Conservation (phyloP, 2,888 invertebrate species). For the Heteromyza rotundicornis region DNA sequence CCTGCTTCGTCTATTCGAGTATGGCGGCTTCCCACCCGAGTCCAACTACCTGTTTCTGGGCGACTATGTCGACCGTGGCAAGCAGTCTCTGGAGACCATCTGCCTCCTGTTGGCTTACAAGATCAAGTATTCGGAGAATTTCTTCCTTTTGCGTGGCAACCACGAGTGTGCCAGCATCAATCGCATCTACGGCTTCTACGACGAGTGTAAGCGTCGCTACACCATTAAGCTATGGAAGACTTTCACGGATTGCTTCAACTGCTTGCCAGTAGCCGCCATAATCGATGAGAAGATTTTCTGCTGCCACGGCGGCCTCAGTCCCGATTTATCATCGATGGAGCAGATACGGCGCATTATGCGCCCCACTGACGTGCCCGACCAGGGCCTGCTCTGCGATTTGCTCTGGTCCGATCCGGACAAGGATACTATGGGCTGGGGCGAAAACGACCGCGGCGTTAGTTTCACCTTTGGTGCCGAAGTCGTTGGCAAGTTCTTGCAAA, state of each 20-base stretch:
- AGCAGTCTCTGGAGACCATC: conserved; percentile 97
- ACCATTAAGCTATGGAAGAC: conserved; percentile 99
- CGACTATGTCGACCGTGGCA: conserved; percentile 98
- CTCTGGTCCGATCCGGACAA: conserved; percentile 98
- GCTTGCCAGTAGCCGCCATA: conserved; percentile 98
- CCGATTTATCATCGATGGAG: conserved; percentile 96
- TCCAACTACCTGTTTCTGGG: conserved; percentile 98
- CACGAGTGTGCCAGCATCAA: conserved; percentile 99
- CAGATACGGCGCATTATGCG: conserved; percentile 98
- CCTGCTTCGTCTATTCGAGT: conserved; percentile 95
- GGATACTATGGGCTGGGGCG: conserved; percentile 99
- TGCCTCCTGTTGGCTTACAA: conserved; percentile 97
- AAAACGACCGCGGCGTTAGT: conserved; percentile 98
- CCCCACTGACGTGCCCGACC: conserved; percentile 98
- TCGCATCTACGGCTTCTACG: conserved; percentile 97
- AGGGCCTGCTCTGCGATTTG: conserved; percentile 94
- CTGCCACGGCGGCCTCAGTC: conserved; percentile 85
- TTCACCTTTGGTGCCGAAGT: conserved; percentile 99
- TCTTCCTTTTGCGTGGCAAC: conserved; percentile 95
- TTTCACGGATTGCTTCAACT: conserved; percentile 99
- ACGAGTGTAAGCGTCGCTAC: conserved; percentile 94
- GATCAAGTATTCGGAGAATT: conserved; percentile 99
- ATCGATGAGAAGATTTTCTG: conserved; percentile 78
- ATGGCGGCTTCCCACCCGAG: conserved; percentile 98
- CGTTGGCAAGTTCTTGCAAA: conserved; percentile 98